Evolutionary conservation across 1,140 invertebrate genomes (phyloP).

Genomic region (Pemphigus obesinymphae): DNA sequence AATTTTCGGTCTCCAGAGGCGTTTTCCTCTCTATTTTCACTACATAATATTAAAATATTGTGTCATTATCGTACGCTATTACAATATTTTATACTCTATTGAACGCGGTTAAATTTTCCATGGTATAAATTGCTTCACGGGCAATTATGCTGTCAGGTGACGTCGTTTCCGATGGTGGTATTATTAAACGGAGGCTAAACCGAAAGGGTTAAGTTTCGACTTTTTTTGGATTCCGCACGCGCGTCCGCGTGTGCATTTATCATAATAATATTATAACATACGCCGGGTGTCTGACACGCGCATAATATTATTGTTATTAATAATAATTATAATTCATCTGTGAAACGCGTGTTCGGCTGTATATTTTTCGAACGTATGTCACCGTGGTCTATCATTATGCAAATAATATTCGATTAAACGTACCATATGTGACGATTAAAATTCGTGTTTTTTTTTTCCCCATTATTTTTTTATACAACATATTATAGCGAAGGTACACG

Average conservation of each 20-base stretch:
- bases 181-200: slow-evolving; percentile 31
- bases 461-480: no score
- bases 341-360: not conserved
- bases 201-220: slow-evolving; percentile 33
- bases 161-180: slow-evolving; percentile 8
- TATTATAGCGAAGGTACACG: not conserved
- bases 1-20: not conserved
- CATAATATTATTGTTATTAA: not conserved
- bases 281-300: slow-evolving; percentile 27
- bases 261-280: not conserved
- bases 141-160: slow-evolving; percentile 35
- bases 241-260: not conserved
- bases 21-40: not conserved
- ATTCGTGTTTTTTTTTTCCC: not conserved
- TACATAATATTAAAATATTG: no score
- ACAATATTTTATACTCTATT: not conserved
- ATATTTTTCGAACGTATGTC: slow-evolving; percentile 10
- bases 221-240: not conserved
- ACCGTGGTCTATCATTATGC: slow-evolving; percentile 29
- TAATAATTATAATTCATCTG: not conserved
- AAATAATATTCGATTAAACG: not conserved
- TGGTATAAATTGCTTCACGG: slow-evolving; percentile 24
- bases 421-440: slow-evolving; percentile 16
- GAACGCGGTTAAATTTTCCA: slow-evolving; percentile 9
- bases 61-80: no score